A percentile compares a stretch with the other conserved stretches of the same genome.
Evolutionary conservation across 2,797 vertebrate species (phyloP).

Genomic region (Leucoraja ocellata): DNA sequence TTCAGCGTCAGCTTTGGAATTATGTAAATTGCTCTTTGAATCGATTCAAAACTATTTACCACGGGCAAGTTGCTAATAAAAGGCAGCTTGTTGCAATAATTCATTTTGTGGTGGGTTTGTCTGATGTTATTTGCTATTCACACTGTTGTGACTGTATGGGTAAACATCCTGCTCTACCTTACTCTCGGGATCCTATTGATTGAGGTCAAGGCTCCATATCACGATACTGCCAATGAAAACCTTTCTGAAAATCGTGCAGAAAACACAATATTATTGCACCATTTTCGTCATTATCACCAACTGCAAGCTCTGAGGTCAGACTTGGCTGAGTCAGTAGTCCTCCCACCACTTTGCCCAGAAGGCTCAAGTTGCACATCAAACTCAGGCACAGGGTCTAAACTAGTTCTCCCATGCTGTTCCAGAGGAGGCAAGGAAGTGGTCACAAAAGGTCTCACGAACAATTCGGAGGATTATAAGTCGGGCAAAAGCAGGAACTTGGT

Average conservation of each 20-base stretch:
- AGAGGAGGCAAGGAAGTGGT: background rate
- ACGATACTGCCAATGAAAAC: background rate
- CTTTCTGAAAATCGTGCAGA: background rate
- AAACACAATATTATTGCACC: too few relatives aligned
- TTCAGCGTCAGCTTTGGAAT: background rate
- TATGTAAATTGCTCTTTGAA: slow-evolving; percentile 22
- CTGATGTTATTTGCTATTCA: background rate
- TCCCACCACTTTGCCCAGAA: background rate
- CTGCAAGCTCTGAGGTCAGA: background rate
- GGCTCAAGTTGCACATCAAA: background rate
- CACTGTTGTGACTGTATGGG: background rate
- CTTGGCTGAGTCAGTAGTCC: background rate
- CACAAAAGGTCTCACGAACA: background rate
- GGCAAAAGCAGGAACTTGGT: too few relatives aligned
- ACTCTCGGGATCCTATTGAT: background rate
- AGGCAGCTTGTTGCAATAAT: background rate
- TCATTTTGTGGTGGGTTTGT: background rate
- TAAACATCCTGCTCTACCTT: background rate
- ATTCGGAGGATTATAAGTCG: too few relatives aligned
- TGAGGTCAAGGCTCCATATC: background rate
- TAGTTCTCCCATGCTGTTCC: background rate
- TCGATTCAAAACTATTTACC: background rate
- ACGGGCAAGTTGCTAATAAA: background rate
- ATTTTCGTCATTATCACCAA: background rate
- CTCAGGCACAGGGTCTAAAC: background rate